phyloP scores from a whole-genome alignment of 2,113 vertebrate species.

The Albula goreensis region DNA sequence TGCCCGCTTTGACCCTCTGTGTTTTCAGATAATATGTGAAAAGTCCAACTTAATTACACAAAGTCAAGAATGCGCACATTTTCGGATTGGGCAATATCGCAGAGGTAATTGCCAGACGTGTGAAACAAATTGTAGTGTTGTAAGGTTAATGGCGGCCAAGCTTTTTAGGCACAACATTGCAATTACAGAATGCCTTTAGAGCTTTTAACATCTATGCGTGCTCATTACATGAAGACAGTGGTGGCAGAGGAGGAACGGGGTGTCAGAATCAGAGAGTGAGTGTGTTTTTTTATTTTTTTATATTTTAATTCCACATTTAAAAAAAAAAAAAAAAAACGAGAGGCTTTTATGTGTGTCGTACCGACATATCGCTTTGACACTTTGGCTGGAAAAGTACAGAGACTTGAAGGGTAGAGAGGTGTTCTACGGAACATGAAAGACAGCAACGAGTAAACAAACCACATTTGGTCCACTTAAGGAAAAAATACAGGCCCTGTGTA shows the following conservation, averaged over 20 bases:
- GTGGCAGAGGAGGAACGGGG: background rate
- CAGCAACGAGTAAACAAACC: background rate
- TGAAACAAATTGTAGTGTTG: slow-evolving; percentile 69
- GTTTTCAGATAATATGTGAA: slow-evolving; percentile 66
- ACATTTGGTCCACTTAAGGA: background rate
- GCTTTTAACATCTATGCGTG: slow-evolving; percentile 69
- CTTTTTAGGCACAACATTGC: slow-evolving; percentile 75
- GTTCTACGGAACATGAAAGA: background rate
- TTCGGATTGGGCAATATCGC: slow-evolving; percentile 52
- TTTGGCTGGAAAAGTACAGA: background rate
- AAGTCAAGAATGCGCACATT: slow-evolving; percentile 59
- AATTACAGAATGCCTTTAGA: slow-evolving; percentile 74
- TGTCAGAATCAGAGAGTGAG: background rate
- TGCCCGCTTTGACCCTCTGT: slow-evolving; percentile 49
- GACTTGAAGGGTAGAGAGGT: background rate
- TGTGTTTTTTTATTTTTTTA: background rate
- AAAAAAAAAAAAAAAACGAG: background rate
- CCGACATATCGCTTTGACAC: background rate
- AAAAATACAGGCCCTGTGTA: too few relatives aligned
- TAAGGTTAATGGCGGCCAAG: slow-evolving; percentile 81
- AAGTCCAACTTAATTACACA: slow-evolving; percentile 69
- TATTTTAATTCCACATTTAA: background rate
- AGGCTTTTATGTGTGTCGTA: background rate
- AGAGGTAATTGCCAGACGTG: slow-evolving; percentile 62
- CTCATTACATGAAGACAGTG: slow-evolving; percentile 50